phyloP scores from a whole-genome alignment of 2,888 invertebrate genomes.

The Geophilus truncorum region DNA sequence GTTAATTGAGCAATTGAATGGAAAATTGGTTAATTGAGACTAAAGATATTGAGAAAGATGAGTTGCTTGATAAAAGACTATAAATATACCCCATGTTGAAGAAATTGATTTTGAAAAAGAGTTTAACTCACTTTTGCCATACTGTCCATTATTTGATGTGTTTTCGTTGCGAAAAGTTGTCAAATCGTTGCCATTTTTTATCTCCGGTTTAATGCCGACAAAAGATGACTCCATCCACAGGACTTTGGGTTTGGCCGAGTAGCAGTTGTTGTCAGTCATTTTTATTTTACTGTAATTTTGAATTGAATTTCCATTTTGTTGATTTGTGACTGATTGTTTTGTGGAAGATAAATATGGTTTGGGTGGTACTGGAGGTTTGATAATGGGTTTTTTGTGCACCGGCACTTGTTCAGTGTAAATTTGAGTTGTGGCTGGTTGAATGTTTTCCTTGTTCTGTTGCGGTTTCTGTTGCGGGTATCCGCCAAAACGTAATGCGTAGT shows the following conservation, averaged over 20 bases:
- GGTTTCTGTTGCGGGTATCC: neutral
- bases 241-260: constrained; percentile 48
- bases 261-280: constrained; percentile 2
- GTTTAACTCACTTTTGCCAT: neutral
- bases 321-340: neutral
- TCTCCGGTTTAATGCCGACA: constrained; percentile 69
- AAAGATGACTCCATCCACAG: constrained; percentile 92
- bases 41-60: too few relatives aligned
- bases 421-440: neutral
- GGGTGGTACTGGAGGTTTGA: neutral
- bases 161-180: too few relatives aligned
- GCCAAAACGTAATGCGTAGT: constrained; percentile 35
- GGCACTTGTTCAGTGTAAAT: neutral
- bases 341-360: neutral
- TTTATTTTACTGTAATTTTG: neutral
- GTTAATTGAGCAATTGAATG: neutral
- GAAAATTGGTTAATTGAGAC: neutral
- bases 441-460: neutral
- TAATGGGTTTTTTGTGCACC: neutral
- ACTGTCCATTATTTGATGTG: neutral
- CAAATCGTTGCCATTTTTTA: neutral
- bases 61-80: too few relatives aligned
- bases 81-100: too few relatives aligned
- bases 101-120: too few relatives aligned
- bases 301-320: neutral